These are phyloP conservation scores for Lota lota DNA, from an alignment of 2,113 vertebrate genomes.

Conservation along the genomic window DNA sequence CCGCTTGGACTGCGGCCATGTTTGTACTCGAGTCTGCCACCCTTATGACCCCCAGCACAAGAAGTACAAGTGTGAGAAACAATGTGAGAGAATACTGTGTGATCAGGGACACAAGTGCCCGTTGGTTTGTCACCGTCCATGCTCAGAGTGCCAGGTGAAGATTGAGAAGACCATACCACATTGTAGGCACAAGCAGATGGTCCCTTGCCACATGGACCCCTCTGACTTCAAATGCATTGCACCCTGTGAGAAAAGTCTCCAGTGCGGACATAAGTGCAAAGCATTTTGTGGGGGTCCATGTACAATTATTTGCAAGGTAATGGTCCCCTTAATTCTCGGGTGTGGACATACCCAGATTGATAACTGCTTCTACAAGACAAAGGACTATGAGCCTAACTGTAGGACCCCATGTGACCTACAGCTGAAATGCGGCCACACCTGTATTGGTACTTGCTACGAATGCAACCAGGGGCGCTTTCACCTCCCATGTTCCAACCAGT, in stretches of 20 bases:
- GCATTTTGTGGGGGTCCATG: constrained; percentile 76
- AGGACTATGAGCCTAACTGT: constrained; percentile 48
- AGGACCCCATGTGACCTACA: constrained; percentile 54
- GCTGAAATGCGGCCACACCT: constrained; percentile 74
- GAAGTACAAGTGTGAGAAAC: constrained; percentile 71
- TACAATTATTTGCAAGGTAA: constrained; percentile 59
- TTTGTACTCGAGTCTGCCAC: constrained; percentile 86
- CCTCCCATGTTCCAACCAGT: constrained; percentile 67
- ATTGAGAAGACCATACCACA: constrained; percentile 45
- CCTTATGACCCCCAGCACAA: constrained; percentile 84
- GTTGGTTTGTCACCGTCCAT: constrained; percentile 69
- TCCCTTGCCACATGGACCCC: constrained; percentile 79
- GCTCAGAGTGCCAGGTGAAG: constrained; percentile 72
- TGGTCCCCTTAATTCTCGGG: constrained; percentile 44
- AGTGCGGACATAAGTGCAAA: constrained; percentile 80
- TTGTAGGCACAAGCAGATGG: constrained; percentile 83
- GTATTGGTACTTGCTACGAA: constrained; percentile 80
- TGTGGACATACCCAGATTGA: constrained; percentile 69
- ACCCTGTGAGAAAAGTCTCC: constrained; percentile 75
- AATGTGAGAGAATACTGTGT: constrained; percentile 51
- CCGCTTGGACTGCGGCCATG: constrained; percentile 76
- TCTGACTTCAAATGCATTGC: constrained; percentile 70
- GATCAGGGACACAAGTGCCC: constrained; percentile 78
- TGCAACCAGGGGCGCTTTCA: constrained; percentile 87
- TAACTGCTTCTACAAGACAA: constrained; percentile 62